These are phyloP conservation scores for Fabriciana adippe DNA, from an alignment of 2,888 invertebrate genomes.

Conservation along the genomic window DNA sequence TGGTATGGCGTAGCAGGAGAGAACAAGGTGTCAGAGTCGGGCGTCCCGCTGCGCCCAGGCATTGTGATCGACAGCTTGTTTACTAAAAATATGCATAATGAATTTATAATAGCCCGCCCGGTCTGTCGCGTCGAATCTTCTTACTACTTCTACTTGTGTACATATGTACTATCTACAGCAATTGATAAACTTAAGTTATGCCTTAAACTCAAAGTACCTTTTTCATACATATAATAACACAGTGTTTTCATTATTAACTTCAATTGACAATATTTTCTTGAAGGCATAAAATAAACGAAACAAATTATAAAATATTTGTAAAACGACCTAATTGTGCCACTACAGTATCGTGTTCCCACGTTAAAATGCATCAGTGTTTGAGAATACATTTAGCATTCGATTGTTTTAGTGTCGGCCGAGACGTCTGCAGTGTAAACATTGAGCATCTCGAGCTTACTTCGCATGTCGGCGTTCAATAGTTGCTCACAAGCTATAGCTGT, in stretches of 20 bases:
- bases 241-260: neutral
- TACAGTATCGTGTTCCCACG: slow-evolving; percentile 77
- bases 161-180: slow-evolving; percentile 37
- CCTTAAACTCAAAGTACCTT: neutral
- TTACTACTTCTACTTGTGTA: slow-evolving; percentile 45
- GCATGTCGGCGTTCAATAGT: slow-evolving; percentile 27
- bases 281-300: neutral
- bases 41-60: slow-evolving; percentile 70
- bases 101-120: slow-evolving; percentile 77
- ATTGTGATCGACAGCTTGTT: slow-evolving; percentile 83
- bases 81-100: slow-evolving; percentile 83
- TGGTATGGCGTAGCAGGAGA: slow-evolving; percentile 54
- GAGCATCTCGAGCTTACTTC: slow-evolving; percentile 57
- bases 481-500: slow-evolving; percentile 1
- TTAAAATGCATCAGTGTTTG: slow-evolving; percentile 78
- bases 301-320: slow-evolving; percentile 35
- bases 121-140: slow-evolving; percentile 56
- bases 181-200: slow-evolving; percentile 24
- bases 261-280: neutral
- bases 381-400: slow-evolving; percentile 78
- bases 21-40: slow-evolving; percentile 70
- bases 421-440: slow-evolving; percentile 74
- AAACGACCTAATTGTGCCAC: slow-evolving; percentile 71
- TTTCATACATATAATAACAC: neutral
- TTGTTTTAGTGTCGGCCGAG: slow-evolving; percentile 80